Evolutionary conservation across 2,113 vertebrate genomes (phyloP).

Genomic region (Loxodonta africana): DNA sequence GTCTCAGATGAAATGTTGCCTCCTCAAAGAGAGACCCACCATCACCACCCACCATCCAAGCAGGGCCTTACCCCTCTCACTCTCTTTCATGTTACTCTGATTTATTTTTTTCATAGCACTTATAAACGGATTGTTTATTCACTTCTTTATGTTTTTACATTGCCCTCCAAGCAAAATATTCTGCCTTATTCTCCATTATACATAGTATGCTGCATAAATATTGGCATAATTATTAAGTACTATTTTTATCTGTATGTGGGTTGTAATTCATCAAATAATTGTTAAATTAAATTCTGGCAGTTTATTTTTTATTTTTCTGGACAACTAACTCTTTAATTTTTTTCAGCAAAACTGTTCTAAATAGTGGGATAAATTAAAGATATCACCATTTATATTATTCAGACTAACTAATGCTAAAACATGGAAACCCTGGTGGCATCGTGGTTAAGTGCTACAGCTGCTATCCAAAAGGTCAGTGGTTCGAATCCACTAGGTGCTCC

Average conservation of each 20-base stretch:
- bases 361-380: neutral
- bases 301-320: conserved; percentile 20
- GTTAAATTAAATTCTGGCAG: conserved; percentile 34
- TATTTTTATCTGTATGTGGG: neutral
- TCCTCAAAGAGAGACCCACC: neutral
- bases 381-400: neutral
- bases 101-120: neutral
- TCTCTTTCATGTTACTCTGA: neutral
- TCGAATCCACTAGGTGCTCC: too few relatives aligned
- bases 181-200: neutral
- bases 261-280: neutral
- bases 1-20: neutral
- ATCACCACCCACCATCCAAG: neutral
- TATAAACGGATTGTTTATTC: neutral
- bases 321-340: neutral
- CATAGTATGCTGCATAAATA: neutral
- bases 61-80: neutral
- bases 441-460: too few relatives aligned
- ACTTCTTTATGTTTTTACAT: neutral
- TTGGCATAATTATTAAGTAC: neutral
- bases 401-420: neutral
- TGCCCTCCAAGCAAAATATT: neutral
- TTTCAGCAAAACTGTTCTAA: conserved; percentile 21
- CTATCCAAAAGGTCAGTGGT: too few relatives aligned
- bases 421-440: too few relatives aligned